A percentile compares a stretch with the other conserved stretches of the same genome.
These are phyloP conservation scores for Ciconia stormi DNA, from an alignment of 2,113 vertebrate genomes.

Conservation along the genomic window DNA sequence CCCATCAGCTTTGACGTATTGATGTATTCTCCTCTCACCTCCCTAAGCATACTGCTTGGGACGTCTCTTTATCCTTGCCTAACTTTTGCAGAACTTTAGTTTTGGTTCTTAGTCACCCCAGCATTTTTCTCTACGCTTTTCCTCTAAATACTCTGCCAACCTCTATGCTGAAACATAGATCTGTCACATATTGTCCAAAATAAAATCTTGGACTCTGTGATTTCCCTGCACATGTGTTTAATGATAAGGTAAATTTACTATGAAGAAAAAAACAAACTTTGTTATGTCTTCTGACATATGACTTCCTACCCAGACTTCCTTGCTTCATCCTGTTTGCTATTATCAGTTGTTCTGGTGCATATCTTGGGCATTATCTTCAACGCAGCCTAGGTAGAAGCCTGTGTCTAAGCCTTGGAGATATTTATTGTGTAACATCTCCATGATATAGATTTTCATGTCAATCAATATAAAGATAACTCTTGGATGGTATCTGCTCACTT, in stretches of 20 bases:
- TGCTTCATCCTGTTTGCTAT: background rate
- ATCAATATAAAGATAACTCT: slow-evolving; percentile 17
- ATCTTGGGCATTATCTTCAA: background rate
- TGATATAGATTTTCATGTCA: slow-evolving; percentile 10
- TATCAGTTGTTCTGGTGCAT: background rate
- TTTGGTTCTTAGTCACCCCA: background rate
- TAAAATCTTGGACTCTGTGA: background rate
- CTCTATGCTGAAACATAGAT: background rate
- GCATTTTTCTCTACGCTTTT: background rate
- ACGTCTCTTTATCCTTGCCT: background rate
- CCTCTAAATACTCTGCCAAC: background rate
- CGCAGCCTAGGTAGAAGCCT: background rate
- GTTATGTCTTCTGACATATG: background rate
- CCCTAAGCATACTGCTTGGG: background rate
- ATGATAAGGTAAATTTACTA: background rate
- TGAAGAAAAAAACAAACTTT: background rate
- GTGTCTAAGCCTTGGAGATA: background rate
- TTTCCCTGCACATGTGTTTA: background rate
- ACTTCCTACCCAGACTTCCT: background rate
- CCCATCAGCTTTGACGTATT: background rate
- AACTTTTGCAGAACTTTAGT: background rate
- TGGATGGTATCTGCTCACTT: background rate
- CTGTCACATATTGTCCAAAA: background rate
- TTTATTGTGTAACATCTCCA: background rate
- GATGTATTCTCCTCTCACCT: background rate